Percentiles rank a stretch among this genome's conserved stretches.
Evolutionary conservation across 2,113 vertebrate genomes (phyloP).

Genomic region (Hyaena hyaena): DNA sequence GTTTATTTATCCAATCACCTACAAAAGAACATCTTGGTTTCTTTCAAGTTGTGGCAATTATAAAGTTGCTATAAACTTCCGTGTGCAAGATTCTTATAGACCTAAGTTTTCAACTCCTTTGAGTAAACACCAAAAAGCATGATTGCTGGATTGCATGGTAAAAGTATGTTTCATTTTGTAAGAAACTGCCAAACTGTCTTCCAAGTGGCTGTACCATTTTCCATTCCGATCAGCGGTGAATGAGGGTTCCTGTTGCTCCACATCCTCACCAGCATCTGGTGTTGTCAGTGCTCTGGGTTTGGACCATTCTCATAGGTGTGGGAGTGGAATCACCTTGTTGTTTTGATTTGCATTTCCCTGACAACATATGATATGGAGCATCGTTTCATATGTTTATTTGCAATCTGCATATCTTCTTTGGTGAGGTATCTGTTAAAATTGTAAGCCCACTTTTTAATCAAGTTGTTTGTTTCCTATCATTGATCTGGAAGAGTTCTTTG

Average conservation of each 20-base stretch:
- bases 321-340: background rate
- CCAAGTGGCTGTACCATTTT: background rate
- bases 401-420: background rate
- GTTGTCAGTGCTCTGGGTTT: background rate
- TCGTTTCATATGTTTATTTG: background rate
- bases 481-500: background rate
- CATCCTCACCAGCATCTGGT: background rate
- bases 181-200: background rate
- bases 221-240: background rate
- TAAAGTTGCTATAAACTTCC: background rate
- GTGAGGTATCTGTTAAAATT: background rate
- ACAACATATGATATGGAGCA: background rate
- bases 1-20: background rate
- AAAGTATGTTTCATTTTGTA: background rate
- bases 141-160: background rate
- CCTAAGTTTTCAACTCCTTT: background rate
- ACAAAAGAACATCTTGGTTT: background rate
- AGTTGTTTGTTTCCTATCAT: background rate
- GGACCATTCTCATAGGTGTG: background rate
- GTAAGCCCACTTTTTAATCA: background rate
- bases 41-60: background rate
- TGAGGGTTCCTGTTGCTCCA: background rate
- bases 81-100: background rate
- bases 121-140: background rate
- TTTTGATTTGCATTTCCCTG: background rate